Evolutionary conservation across 2,888 invertebrate species (phyloP), one percentile per base, ranked within the genome.

Genomic region (Gastracanthus pulcherrimus): DNA sequence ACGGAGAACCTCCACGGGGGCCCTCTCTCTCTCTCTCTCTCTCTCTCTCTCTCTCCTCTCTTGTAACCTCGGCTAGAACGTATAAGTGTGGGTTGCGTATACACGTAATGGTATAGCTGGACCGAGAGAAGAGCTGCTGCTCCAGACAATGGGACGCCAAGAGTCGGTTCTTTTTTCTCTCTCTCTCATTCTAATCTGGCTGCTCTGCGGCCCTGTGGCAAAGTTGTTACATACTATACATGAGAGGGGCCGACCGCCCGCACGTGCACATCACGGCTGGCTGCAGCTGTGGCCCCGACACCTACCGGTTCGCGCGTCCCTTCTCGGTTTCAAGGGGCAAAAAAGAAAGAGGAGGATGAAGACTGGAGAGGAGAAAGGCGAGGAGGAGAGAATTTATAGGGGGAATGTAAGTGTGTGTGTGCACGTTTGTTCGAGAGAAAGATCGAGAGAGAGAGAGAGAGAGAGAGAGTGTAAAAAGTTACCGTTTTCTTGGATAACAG

Each of bases 71-170:
- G n/a, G n/a, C n/a, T n/a, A n/a, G n/a, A n/a, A n/a, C n/a, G 23
- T n/a, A 31, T 36, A 19, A 29, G 34, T 16, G 9, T 29, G 23
- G 48, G 45, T 38, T 36, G 45, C 36, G 55, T n/a, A n/a, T n/a
- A n/a, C n/a, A n/a, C 26, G 71, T 58, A 11, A 41, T 13, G 51
- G 66, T 64, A 26, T 48, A 48, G 75, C 64, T 48, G 75, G 66
- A 58, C 62, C 19, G 70, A 41, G 31, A n/a, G n/a, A n/a, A n/a
- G n/a, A n/a, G n/a, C n/a, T n/a, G 51, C 55, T 34, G 29, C 34
- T 36, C 78, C 82, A 82, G 82, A 82, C 82, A 82, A 82, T 82
- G 67, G 79, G 82, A 82, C 79, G 82, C 82, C 79, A 60, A 76
- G 58, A 66, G 36, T 71, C 64, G 62, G 23, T 31, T 19, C 60